Conservation (phyloP, 1,140 invertebrate species). For the Neodiprion virginianus region DNA sequence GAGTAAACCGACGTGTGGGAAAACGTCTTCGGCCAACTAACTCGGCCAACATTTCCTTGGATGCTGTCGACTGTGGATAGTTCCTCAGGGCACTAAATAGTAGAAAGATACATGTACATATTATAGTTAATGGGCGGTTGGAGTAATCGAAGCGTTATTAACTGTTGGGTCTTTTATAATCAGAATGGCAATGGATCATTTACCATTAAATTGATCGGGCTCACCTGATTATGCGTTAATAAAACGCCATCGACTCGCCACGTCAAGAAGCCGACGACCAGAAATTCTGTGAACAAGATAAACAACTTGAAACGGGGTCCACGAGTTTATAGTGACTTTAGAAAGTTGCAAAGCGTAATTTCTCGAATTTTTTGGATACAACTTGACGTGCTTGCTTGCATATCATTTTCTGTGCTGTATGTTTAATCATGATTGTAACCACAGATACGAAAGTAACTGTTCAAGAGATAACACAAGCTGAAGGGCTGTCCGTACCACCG, state of each 20-base stretch:
- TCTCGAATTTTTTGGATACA: too few species aligned
- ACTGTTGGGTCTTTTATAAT: not conserved
- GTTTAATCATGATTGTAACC: too few species aligned
- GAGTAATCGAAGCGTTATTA: too few species aligned
- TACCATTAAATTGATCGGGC: not conserved
- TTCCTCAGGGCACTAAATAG: conserved; percentile 2
- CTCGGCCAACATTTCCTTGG: not conserved
- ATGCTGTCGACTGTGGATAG: not conserved
- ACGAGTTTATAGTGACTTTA: too few species aligned
- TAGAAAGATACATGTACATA: not conserved
- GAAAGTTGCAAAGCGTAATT: too few species aligned
- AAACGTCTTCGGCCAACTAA: not conserved
- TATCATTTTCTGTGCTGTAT: too few species aligned
- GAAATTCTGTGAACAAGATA: not conserved
- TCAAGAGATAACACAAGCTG: not conserved
- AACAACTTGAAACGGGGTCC: too few species aligned
- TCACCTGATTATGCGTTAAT: not conserved
- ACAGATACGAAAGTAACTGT: not conserved
- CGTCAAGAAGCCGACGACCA: not conserved
- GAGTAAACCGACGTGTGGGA: conserved; percentile 16
- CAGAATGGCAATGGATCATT: not conserved
- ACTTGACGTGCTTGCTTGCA: too few species aligned
- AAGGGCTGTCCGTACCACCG: too few species aligned
- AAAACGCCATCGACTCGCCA: not conserved
- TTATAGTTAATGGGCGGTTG: too few species aligned